Evolutionary conservation across 2,888 invertebrate species (phyloP).

Genomic region (Autographa pulchrina): DNA sequence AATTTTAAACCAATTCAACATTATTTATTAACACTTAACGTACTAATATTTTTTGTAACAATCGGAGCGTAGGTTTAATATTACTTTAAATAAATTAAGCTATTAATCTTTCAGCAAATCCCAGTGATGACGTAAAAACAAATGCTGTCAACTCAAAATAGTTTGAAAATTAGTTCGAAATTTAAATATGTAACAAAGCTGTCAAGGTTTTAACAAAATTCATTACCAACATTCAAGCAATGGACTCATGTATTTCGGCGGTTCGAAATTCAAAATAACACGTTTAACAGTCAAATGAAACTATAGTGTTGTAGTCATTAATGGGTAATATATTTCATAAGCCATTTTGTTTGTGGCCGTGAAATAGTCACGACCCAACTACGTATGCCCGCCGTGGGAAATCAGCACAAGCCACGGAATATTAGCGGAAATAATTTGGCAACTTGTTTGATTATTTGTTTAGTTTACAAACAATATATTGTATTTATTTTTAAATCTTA

Average conservation of each 20-base stretch:
- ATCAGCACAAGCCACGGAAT: conserved; percentile 38
- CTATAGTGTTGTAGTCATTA: conserved; percentile 50
- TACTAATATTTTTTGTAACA: conserved; percentile 38
- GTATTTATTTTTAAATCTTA: conserved; percentile 26
- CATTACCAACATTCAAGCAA: conserved; percentile 37
- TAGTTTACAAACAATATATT: conserved; percentile 9
- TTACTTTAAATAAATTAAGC: conserved; percentile 27
- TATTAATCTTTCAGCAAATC: conserved; percentile 33
- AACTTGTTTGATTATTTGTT: conserved; percentile 34
- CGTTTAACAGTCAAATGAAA: conserved; percentile 49
- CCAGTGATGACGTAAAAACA: conserved; percentile 23
- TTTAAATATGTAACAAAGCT: conserved; percentile 26
- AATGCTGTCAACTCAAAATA: conserved; percentile 29
- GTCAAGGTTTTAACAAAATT: conserved; percentile 45
- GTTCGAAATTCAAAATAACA: conserved; percentile 43
- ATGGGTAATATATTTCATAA: conserved; percentile 56
- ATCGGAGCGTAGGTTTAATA: conserved; percentile 33
- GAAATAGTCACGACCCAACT: conserved; percentile 57
- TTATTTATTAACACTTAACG: conserved; percentile 45
- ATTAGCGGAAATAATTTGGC: conserved; percentile 54
- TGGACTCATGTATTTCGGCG: conserved; percentile 46
- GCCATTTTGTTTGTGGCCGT: conserved; percentile 51
- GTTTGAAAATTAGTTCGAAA: conserved; percentile 34
- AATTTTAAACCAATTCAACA: conserved; percentile 37
- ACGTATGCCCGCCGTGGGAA: conserved; percentile 47